These are phyloP conservation scores for Seira ritae DNA, from an alignment of 2,888 invertebrate genomes.

Conservation along the genomic window DNA sequence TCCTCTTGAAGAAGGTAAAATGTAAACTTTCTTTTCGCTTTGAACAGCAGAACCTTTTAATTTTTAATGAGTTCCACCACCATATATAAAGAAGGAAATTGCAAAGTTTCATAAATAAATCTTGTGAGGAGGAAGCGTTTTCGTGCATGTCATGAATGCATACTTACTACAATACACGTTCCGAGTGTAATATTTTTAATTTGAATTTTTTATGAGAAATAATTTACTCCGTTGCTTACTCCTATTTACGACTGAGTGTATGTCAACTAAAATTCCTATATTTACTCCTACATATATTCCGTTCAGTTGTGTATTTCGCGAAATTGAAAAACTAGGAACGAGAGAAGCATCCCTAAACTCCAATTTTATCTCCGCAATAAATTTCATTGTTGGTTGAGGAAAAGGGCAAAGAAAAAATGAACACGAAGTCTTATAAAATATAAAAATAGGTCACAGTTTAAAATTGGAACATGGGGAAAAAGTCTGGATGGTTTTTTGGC, in stretches of 20 bases:
- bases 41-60: not conserved
- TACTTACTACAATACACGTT: not conserved
- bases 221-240: not conserved
- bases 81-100: not conserved
- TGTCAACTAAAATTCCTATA: not conserved
- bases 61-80: slow-evolving; percentile 7
- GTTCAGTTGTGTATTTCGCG: not conserved
- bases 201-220: slow-evolving; percentile 10
- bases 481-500: no score
- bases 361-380: no score
- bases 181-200: not conserved
- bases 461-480: no score
- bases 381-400: no score
- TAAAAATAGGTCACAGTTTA: no score
- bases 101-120: not conserved
- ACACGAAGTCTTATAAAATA: no score
- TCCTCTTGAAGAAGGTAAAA: no score
- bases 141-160: not conserved
- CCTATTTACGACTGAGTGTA: not conserved
- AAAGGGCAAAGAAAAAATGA: no score
- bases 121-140: not conserved
- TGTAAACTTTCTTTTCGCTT: no score
- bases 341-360: no score
- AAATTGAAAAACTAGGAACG: not conserved
- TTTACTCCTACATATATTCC: not conserved